Base-by-base conservation (phyloP, 2,797 vertebrate genomes). In the Phaenicophaeus curvirostris region DNA sequence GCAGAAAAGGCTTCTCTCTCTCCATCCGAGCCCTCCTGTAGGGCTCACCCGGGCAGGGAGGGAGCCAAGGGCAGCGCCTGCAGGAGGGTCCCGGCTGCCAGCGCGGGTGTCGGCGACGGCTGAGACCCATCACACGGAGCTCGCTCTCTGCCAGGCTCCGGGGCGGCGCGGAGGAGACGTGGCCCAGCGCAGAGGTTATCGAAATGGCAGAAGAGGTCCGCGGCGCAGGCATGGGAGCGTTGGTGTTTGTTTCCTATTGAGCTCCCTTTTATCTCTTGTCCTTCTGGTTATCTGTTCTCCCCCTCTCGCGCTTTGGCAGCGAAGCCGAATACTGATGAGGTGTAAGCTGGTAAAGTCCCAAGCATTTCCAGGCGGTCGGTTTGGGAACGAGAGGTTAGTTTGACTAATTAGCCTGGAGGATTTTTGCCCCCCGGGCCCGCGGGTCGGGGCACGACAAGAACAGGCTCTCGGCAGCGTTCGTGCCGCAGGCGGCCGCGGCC, bases 1-100 rank as follows among this genome's bases (percentile, higher is more conserved):
- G 2, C 14, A 0, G 54, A 13, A 13, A 2, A 5, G 0, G 9
- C 13, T 35, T 0, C 6, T 4, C 50, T 4, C 50, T 16, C 4
- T 25, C 11, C 48, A 6, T 4, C 41, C 13, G 1, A 2, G 4
- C 15, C 1, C 12, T 2, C 7, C 25, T 1, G 37, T 2, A 6
- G 21, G 28, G 17, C 27, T 4, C 30, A 30, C 12, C 63, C 3
- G 24, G 51, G 53, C 61, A 51, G 50, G 33, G 39, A 37, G 13
- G 67, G 30, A n/a, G 16, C 19, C 1, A 1, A 15, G 18, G 42
- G 11, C 61, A n/a, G 35, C 4, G 6, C 35, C 5, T 4, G 25
- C 3, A 6, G 6, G 2, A 23, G 81, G 41, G 31, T 66, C 51
- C 13, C 4, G 16, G 46, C 20, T 9, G 3, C 28, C 41, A 5